Percentiles rank a stretch among this genome's conserved stretches.
Conservation (phyloP, 1,140 invertebrate genomes). For the Panagrolaimus sp. region DNA sequence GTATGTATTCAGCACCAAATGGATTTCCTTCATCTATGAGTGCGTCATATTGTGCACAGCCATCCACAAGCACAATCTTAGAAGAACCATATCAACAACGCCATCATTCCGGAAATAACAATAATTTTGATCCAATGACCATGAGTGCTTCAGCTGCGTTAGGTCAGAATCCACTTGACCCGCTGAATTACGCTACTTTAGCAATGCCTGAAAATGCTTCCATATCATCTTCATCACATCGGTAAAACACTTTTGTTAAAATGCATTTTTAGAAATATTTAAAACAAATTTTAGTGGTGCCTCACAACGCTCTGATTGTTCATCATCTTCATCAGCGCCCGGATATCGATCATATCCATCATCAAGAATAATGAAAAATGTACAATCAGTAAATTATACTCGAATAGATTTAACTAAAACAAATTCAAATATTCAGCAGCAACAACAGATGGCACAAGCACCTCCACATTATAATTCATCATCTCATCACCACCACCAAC, state of each 20-base stretch:
- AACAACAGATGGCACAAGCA: neutral
- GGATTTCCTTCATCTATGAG: neutral
- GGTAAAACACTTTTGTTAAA: neutral
- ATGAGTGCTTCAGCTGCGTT: constrained; percentile 4
- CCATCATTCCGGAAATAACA: neutral
- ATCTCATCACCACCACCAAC: neutral
- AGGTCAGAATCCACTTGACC: neutral
- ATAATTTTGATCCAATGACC: neutral
- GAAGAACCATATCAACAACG: neutral
- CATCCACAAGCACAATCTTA: neutral
- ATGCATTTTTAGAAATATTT: neutral
- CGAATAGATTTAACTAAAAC: constrained; percentile 4
- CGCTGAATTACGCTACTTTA: neutral
- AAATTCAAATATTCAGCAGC: neutral
- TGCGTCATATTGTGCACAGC: neutral
- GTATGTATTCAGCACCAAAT: neutral
- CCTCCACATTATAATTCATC: neutral
- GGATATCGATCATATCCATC: neutral
- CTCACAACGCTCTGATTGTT: constrained; percentile 4
- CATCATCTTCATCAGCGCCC: neutral
- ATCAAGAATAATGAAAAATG: neutral
- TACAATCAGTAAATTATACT: constrained; percentile 8
- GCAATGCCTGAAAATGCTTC: constrained; percentile 1
- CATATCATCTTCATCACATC: neutral
- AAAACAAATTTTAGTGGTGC: neutral